These are phyloP conservation scores for Forbesichthys agassizii DNA, from an alignment of 2,113 vertebrate genomes.

Conservation along the genomic window DNA sequence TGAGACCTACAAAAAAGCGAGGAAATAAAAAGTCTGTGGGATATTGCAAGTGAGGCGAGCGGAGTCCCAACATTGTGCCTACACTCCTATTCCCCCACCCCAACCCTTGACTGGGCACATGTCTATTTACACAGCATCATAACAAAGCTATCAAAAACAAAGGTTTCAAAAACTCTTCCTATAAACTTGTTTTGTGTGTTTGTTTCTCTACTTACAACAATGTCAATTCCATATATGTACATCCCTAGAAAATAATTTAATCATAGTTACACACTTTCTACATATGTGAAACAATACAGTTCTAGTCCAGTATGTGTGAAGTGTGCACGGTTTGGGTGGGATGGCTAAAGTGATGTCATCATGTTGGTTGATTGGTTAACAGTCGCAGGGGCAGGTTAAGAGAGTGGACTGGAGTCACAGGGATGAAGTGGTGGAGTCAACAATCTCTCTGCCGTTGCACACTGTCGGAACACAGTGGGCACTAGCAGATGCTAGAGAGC, in stretches of 20 bases:
- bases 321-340: constrained; percentile 14
- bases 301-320: constrained; percentile 59
- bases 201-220: constrained; percentile 85
- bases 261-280: constrained; percentile 89
- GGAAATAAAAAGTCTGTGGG: constrained; percentile 82
- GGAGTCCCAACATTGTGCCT: constrained; percentile 65
- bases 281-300: constrained; percentile 81
- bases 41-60: constrained; percentile 85
- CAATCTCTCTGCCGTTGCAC: constrained; percentile 97
- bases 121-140: constrained; percentile 85
- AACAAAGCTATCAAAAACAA: constrained; percentile 87
- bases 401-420: constrained; percentile 81
- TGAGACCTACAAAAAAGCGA: constrained; percentile 89
- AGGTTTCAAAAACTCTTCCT: constrained; percentile 86
- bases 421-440: constrained; percentile 98
- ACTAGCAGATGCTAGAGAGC: constrained; percentile 86
- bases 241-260: constrained; percentile 99
- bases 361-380: constrained; percentile 84
- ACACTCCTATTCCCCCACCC: constrained; percentile 40
- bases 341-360: constrained; percentile 74
- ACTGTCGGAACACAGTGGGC: constrained; percentile 88
- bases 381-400: constrained; percentile 78
- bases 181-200: constrained; percentile 83
- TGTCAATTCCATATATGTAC: constrained; percentile 87
- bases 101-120: constrained; percentile 71